Evolutionary conservation across 2,113 vertebrate species (phyloP), one percentile per base, ranked within the genome.

Genomic region (Chionodraco myersi): DNA sequence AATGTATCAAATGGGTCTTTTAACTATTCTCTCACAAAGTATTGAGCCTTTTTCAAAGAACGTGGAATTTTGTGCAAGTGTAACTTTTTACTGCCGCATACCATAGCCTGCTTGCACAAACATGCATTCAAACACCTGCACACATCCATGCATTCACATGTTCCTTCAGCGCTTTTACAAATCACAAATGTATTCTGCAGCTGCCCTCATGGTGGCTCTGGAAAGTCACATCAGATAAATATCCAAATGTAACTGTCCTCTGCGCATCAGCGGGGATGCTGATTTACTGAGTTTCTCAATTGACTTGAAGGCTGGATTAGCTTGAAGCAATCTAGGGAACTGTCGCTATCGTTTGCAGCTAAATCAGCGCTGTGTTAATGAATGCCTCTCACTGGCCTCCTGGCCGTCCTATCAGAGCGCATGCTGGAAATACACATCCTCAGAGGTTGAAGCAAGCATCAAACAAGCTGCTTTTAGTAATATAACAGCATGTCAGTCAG

Each of bases 261-360:
- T 41, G 74, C 90, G 77, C 77, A 76, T 85, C 71, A 66, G 44
- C 10, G 16, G 60, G 84, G 89, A 79, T n/a, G 18, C 73, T 88
- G 76, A 90, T 86, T 89, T 85, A 79, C 79, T 48, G 73, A 80
- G 86, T 69, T 79, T 80, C 84, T 88, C 86, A 68, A 77, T 77
- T 86, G 85, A 92, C 81, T 82, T 88, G 79, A 86, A 64, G 51
- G 81, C 72, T 72, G 80, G 77, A 91, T 92, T 89, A 89, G 85
- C 85, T 87, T 75, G 68, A 81, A 89, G 87, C 81, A 76, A 79
- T 91, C 81, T 82, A 54, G 87, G 85, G 70, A 88, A 75, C 86
- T 79, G 79, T 86, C 80, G 79, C 69, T 60, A 85, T 86, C 80
- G 86, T 92, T 83, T 92, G 77, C 64, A 80, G 69, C 83, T 78